Conservation (phyloP, 2,113 vertebrate genomes). For the Burhinus bistriatus region DNA sequence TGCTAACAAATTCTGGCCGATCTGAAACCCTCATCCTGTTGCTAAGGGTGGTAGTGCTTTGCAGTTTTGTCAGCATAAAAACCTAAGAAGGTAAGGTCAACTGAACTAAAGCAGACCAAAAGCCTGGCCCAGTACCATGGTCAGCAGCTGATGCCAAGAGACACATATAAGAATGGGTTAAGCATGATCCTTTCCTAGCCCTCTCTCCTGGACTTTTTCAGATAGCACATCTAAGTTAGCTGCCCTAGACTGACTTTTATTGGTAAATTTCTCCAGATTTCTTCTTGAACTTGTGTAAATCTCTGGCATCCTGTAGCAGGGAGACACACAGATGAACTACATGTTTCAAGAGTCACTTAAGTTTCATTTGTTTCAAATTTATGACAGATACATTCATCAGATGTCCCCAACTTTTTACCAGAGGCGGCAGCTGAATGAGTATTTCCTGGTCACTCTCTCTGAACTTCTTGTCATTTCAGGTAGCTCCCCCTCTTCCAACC, state of each 20-base stretch:
- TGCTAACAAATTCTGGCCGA: background rate
- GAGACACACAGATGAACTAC: background rate
- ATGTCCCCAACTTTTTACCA: background rate
- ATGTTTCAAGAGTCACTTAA: background rate
- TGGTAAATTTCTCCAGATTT: background rate
- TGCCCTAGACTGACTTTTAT: background rate
- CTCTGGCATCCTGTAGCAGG: background rate
- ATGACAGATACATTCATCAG: background rate
- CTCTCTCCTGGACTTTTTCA: background rate
- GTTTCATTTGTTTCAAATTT: background rate
- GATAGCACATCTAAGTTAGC: background rate
- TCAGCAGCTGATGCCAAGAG: background rate
- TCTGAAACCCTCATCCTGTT: rapidly evolving
- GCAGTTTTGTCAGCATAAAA: background rate
- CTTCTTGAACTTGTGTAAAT: background rate
- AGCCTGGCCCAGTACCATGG: background rate
- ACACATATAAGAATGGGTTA: background rate
- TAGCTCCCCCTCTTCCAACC: background rate
- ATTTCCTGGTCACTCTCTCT: background rate
- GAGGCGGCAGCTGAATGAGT: background rate
- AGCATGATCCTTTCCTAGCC: background rate
- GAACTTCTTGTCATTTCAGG: background rate
- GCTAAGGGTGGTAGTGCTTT: background rate
- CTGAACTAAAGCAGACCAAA: background rate
- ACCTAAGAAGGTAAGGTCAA: background rate